phyloP scores from a whole-genome alignment of 2,888 invertebrate species.

The Scaptomyza reducta region DNA sequence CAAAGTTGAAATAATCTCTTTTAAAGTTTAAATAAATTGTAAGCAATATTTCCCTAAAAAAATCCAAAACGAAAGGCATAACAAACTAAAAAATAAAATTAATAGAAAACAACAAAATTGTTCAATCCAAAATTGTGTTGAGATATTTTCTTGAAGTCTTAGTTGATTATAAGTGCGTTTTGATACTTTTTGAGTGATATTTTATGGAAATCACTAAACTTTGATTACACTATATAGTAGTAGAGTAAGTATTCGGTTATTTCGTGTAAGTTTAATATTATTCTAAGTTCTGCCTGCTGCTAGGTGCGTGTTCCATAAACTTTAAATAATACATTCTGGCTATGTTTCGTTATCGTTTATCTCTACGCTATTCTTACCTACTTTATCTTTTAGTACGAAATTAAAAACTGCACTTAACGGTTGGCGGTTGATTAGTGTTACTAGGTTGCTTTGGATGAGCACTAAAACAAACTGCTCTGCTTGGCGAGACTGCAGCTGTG shows the following conservation, averaged over 20 bases:
- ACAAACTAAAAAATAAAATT: slow-evolving; percentile 6
- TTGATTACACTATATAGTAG: background rate
- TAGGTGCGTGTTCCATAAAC: slow-evolving; percentile 69
- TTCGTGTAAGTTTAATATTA: background rate
- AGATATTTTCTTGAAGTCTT: background rate
- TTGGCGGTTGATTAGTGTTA: slow-evolving; percentile 7
- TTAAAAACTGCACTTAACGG: slow-evolving; percentile 30
- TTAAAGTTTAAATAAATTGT: background rate
- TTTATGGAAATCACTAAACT: slow-evolving; percentile 3
- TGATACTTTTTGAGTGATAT: background rate
- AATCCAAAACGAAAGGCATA: slow-evolving; percentile 10
- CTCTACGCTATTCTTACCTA: slow-evolving; percentile 12
- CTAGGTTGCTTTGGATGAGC: slow-evolving; percentile 72
- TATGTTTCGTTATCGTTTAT: slow-evolving; percentile 36
- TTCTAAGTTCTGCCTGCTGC: slow-evolving; percentile 51
- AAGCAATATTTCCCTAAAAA: background rate
- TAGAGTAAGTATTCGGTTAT: background rate
- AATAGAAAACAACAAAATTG: slow-evolving; percentile 4
- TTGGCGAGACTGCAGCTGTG: slow-evolving; percentile 75
- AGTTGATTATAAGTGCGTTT: background rate
- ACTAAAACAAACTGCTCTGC: slow-evolving; percentile 71
- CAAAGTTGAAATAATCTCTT: background rate
- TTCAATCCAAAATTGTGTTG: slow-evolving; percentile 1
- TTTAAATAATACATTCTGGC: slow-evolving; percentile 68
- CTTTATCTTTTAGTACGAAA: slow-evolving; percentile 23